phyloP scores from a whole-genome alignment of 2,797 vertebrate species.

The Chloroceryle amazona region DNA sequence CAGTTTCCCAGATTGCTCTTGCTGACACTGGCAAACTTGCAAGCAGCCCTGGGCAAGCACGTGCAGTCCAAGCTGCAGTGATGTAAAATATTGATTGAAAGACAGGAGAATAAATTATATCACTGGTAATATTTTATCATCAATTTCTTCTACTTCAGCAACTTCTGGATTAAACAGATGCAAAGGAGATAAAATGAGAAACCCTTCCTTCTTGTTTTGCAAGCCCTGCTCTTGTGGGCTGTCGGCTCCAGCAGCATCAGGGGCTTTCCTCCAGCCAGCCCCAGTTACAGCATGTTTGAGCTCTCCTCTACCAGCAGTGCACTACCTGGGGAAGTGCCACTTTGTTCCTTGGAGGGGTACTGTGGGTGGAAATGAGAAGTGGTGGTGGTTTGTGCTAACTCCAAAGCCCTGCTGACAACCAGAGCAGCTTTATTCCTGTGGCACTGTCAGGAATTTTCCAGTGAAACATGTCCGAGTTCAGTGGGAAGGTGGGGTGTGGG shows the following conservation, averaged over 20 bases:
- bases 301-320: background rate
- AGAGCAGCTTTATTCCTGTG: background rate
- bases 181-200: background rate
- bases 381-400: background rate
- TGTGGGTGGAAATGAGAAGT: background rate
- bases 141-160: background rate
- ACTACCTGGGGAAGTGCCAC: background rate
- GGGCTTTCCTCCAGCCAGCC: background rate
- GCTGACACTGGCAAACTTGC: fast-evolving
- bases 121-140: background rate
- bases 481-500: fast-evolving
- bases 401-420: background rate
- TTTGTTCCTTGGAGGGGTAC: background rate
- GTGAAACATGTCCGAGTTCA: background rate
- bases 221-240: fast-evolving
- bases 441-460: background rate
- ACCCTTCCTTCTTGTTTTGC: background rate
- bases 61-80: background rate
- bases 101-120: background rate
- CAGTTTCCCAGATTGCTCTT: background rate
- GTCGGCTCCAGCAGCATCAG: fast-evolving
- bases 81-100: background rate
- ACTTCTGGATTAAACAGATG: background rate
- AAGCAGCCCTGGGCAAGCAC: background rate
- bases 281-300: fast-evolving